phyloP scores from a whole-genome alignment of 2,113 vertebrate genomes.

The Diadophis punctatus region DNA sequence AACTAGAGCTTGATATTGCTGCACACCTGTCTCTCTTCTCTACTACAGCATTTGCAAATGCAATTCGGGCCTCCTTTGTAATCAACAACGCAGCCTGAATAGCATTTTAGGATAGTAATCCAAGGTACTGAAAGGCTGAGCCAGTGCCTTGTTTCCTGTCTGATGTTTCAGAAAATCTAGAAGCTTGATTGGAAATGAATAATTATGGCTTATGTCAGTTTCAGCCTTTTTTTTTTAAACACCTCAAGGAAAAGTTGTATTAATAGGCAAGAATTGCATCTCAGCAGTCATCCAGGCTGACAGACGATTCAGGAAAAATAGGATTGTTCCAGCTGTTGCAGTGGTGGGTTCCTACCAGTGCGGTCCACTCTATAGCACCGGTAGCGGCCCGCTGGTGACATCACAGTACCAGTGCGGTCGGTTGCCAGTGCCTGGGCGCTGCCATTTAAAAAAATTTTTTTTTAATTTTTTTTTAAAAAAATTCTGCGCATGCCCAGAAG shows the following conservation, averaged over 20 bases:
- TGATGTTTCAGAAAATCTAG: not conserved
- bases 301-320: not conserved
- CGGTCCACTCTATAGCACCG: too few species aligned
- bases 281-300: not conserved
- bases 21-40: not conserved
- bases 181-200: not conserved
- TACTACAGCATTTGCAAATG: not conserved
- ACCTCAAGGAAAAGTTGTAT: not conserved
- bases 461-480: too few species aligned
- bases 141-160: not conserved
- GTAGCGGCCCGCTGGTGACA: too few species aligned
- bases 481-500: too few species aligned
- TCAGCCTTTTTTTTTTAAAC: not conserved
- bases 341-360: too few species aligned
- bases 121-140: not conserved
- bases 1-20: not conserved
- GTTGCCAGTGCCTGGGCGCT: too few species aligned
- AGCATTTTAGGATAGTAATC: not conserved
- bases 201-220: not conserved
- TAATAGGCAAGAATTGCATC: not conserved
- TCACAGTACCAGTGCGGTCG: too few species aligned
- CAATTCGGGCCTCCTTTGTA: not conserved
- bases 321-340: not conserved
- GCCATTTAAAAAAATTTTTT: too few species aligned
- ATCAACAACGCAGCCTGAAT: not conserved